These are phyloP conservation scores for Oryzaephilus surinamensis DNA, from an alignment of 1,140 invertebrate species.

Conservation along the genomic window DNA sequence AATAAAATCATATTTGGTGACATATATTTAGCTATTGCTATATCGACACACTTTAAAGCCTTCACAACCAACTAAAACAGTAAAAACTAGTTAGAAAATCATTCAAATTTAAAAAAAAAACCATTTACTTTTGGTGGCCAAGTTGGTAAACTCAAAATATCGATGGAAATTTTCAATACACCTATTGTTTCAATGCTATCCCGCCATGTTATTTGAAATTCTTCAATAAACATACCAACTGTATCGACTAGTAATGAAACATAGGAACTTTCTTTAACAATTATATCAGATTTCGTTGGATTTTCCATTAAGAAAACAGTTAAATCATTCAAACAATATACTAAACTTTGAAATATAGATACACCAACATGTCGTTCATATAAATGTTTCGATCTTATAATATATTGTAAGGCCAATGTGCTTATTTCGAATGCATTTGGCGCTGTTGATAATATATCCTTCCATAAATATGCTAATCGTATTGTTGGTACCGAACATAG, in stretches of 20 bases:
- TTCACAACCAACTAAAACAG: conserved; percentile 51
- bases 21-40: conserved; percentile 59
- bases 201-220: conserved; percentile 61
- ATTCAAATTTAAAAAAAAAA: conserved; percentile 2
- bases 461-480: conserved; percentile 46
- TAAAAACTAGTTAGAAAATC: not conserved
- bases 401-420: conserved; percentile 45
- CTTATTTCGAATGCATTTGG: conserved; percentile 49
- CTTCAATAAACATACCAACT: conserved; percentile 50
- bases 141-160: conserved; percentile 34
- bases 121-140: conserved; percentile 33
- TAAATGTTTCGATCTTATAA: conserved; percentile 38
- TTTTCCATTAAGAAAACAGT: conserved; percentile 17
- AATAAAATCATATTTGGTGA: conserved; percentile 60
- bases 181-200: conserved; percentile 59
- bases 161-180: conserved; percentile 34
- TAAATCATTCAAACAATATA: conserved; percentile 54
- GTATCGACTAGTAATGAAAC: conserved; percentile 50
- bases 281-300: conserved; percentile 10
- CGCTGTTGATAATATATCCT: conserved; percentile 36
- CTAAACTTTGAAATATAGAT: conserved; percentile 57
- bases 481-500: conserved; percentile 50
- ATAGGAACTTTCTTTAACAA: conserved; percentile 24
- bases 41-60: conserved; percentile 51
- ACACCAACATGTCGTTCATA: conserved; percentile 52